phyloP scores from a whole-genome alignment of 2,113 vertebrate species.

The Neoarius graeffei region DNA sequence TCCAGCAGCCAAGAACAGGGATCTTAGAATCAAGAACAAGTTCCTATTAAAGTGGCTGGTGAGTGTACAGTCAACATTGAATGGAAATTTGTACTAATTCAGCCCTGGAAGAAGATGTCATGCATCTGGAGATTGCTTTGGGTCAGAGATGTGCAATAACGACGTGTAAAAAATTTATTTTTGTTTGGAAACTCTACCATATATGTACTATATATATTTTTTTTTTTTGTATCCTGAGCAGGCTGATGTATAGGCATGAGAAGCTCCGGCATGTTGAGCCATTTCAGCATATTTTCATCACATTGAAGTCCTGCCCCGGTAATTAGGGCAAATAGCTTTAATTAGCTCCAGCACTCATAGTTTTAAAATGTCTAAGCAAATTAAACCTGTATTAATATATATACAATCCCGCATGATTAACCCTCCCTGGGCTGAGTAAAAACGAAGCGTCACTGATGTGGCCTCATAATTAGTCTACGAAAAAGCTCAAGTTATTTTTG shows the following conservation, averaged over 20 bases:
- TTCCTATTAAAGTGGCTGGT: no score
- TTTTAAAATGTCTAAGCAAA: slow-evolving; percentile 37
- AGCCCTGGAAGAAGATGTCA: neutral
- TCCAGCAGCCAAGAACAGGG: no score
- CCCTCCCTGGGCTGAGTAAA: slow-evolving; percentile 14
- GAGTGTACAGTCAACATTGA: neutral
- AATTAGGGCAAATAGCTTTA: slow-evolving; percentile 37
- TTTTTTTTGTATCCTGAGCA: neutral
- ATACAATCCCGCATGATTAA: slow-evolving; percentile 39
- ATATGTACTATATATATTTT: neutral
- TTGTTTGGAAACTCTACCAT: neutral
- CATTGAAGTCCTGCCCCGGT: neutral
- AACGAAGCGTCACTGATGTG: slow-evolving; percentile 22
- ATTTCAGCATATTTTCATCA: slow-evolving; percentile 29
- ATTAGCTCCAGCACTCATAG: slow-evolving; percentile 30
- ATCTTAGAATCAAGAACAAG: no score
- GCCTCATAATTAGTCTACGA: slow-evolving; percentile 15
- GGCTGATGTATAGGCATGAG: neutral
- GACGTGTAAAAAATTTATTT: neutral
- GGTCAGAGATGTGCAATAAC: neutral
- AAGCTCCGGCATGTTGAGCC: neutral
- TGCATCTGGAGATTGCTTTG: neutral
- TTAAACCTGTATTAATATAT: slow-evolving; percentile 34
- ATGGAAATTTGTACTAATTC: neutral
- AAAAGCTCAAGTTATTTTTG: neutral